A percentile compares a stretch with the other conserved stretches of the same genome.
Evolutionary conservation across 1,140 invertebrate genomes (phyloP).

Genomic region (Spodoptera litura): DNA sequence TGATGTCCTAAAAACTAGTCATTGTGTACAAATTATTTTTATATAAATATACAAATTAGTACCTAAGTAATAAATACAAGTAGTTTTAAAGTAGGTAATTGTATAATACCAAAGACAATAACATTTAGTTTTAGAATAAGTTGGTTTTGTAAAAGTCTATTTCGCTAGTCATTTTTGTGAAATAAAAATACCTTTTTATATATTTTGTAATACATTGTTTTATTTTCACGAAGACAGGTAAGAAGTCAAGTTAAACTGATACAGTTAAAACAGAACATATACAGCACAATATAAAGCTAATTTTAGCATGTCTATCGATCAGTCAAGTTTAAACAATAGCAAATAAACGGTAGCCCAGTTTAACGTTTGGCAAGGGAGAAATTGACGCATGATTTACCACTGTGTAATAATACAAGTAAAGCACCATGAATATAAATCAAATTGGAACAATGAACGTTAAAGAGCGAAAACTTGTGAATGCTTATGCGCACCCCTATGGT

Average conservation of each 20-base stretch:
- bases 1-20: slow-evolving; percentile 66
- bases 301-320: background rate
- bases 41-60: slow-evolving; percentile 46
- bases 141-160: slow-evolving; percentile 52
- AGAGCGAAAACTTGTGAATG: slow-evolving; percentile 85
- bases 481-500: slow-evolving; percentile 73
- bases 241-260: background rate
- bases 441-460: slow-evolving; percentile 82
- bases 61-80: slow-evolving; percentile 14
- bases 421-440: slow-evolving; percentile 85
- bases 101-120: slow-evolving; percentile 57
- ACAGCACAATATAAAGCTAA: too few species aligned
- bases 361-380: slow-evolving; percentile 57
- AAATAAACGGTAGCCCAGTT: slow-evolving; percentile 47
- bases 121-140: slow-evolving; percentile 43
- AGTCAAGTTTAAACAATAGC: slow-evolving; percentile 44
- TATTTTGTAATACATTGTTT: slow-evolving; percentile 51
- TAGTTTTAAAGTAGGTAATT: background rate
- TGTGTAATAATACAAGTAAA: slow-evolving; percentile 75
- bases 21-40: slow-evolving; percentile 57
- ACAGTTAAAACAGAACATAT: too few species aligned
- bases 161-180: slow-evolving; percentile 55
- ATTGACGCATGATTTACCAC: slow-evolving; percentile 79
- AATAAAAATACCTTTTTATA: slow-evolving; percentile 52
- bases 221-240: background rate